Percentiles rank a stretch among this genome's conserved stretches.
Conservation (phyloP, 2,888 invertebrate species). For the Pilophorus perplexus region DNA sequence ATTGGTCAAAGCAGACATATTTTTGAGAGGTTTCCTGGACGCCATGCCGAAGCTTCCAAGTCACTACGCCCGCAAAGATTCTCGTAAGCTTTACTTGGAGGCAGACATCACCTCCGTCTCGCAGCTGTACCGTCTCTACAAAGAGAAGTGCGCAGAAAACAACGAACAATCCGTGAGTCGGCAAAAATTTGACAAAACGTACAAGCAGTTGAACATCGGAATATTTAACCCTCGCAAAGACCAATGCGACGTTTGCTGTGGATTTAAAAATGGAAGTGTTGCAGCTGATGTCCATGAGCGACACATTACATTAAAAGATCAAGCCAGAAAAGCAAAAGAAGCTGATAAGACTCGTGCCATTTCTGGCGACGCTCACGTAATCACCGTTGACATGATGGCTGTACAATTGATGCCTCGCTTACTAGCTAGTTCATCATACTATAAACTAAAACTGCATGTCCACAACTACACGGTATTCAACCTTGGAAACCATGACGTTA, state of each 20-base stretch:
- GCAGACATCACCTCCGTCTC: neutral
- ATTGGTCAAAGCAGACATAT: neutral
- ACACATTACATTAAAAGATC: no score
- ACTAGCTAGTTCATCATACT: constrained; percentile 8
- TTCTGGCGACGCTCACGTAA: constrained; percentile 2
- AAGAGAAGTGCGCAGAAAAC: constrained; percentile 1
- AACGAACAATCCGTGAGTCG: constrained; percentile 1
- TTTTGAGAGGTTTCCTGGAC: neutral
- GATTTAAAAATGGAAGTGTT: neutral
- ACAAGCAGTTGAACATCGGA: constrained; percentile 1
- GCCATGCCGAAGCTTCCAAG: neutral
- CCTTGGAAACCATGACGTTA: constrained; percentile 7
- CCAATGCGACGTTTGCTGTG: neutral
- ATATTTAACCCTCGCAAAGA: neutral
- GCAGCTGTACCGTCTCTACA: constrained; percentile 2
- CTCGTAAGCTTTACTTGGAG: neutral
- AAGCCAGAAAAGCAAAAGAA: constrained; percentile 1
- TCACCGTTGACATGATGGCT: constrained; percentile 8
- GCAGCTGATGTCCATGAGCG: neutral
- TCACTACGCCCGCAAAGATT: neutral
- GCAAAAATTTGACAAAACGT: neutral
- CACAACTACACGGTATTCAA: constrained; percentile 24
- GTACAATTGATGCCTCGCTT: constrained; percentile 14
- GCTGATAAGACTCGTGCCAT: neutral
- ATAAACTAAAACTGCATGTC: constrained; percentile 13